phyloP scores from a whole-genome alignment of 2,888 invertebrate genomes.

The Epinotia bilunana region DNA sequence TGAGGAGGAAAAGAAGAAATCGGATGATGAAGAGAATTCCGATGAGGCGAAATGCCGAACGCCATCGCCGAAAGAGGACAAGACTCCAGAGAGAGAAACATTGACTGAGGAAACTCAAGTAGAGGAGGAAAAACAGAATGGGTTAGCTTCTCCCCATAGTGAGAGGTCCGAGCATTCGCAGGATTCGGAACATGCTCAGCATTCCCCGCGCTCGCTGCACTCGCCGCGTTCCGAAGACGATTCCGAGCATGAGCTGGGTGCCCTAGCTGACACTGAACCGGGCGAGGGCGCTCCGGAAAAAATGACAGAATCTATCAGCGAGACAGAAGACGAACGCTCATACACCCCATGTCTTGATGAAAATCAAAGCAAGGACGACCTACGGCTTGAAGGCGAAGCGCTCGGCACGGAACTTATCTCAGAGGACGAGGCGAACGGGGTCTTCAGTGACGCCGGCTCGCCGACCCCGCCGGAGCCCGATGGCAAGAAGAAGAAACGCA shows the following conservation, averaged over 20 bases:
- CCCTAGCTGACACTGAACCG: constrained; percentile 51
- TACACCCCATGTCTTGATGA: constrained; percentile 90
- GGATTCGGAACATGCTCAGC: neutral
- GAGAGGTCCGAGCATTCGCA: constrained; percentile 14
- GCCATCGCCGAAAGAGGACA: constrained; percentile 5
- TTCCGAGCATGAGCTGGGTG: constrained; percentile 26
- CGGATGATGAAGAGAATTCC: constrained; percentile 36
- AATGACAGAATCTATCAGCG: constrained; percentile 87
- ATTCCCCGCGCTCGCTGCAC: constrained; percentile 16
- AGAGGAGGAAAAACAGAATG: constrained; percentile 55
- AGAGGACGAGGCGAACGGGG: constrained; percentile 87
- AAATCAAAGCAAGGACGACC: constrained; percentile 60
- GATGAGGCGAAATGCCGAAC: constrained; percentile 32
- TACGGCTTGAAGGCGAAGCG: constrained; percentile 65
- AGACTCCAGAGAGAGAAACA: constrained; percentile 41
- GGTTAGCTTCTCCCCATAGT: constrained; percentile 16
- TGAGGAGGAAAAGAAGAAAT: constrained; percentile 43
- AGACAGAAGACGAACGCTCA: constrained; percentile 87
- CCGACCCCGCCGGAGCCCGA: constrained; percentile 14
- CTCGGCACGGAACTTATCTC: constrained; percentile 90
- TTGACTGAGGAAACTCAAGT: constrained; percentile 44
- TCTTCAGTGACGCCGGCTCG: constrained; percentile 51
- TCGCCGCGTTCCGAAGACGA: constrained; percentile 12
- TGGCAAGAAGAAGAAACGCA: constrained; percentile 29
- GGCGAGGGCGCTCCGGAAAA: constrained; percentile 68